Evolutionary conservation across 1,140 invertebrate genomes (phyloP), one percentile per base, ranked within the genome.

Genomic region (Eubasilissa regina): DNA sequence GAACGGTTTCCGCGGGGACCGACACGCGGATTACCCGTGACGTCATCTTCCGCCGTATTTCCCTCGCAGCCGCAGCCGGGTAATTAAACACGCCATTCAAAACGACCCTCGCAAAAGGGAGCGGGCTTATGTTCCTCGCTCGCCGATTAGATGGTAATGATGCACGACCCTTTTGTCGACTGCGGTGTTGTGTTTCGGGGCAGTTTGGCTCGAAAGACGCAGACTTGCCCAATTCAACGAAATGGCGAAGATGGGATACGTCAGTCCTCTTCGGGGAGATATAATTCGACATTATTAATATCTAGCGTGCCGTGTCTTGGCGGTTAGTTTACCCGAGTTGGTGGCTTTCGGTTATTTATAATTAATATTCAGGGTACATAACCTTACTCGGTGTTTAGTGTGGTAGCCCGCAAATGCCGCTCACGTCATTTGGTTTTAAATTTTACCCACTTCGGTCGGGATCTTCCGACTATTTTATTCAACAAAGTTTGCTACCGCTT

Each of bases 271-370:
- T 79, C 72, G 55, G 74, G 77, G 73, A 79, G 48, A 79, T 79
- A 79, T 78, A 43, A 76, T 76, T 79, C 80, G 73, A 77, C 77
- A 81, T 81, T 79, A 81, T 79, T 79, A 78, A 81, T 81, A 77
- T 79, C 80, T 62, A 58, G 64, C 44, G 64, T n/a, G 19, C 35
- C 43, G 35, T 68, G 64, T 47, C 64, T 47, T 12, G 64, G 64
- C 44, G 45, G 64, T 68, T 68, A 68, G 64, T 48, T 68, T 45
- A 48, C 64, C 44, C 64, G 64, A 51, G 72, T 68, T 48, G 53
- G 62, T 80, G 58, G 79, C 76, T 9, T 56, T 19, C 68, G 53
- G 64, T 81, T 66, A 58, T 78, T 75, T 51, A 75, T 81, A 81
- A 81, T 81, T 76, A 78, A 81, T 75, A 78, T 75, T 56, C 55